phyloP scores from a whole-genome alignment of 2,113 vertebrate species.

The Poeciliopsis prolifica region DNA sequence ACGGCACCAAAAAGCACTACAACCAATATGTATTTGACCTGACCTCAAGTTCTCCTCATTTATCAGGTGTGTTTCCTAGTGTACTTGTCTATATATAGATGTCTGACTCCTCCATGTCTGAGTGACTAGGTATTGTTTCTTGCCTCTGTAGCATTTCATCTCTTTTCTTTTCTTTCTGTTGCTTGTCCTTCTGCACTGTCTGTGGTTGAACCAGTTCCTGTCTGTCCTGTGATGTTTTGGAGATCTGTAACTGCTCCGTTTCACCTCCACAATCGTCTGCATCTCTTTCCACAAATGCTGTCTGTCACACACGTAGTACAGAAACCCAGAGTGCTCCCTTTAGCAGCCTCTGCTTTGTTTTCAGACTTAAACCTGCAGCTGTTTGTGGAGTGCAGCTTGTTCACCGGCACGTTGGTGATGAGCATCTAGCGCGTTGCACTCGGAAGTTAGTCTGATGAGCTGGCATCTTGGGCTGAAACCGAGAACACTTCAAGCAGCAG shows the following conservation, averaged over 20 bases:
- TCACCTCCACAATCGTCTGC: constrained; percentile 7
- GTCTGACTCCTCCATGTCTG: not conserved
- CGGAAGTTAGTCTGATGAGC: not conserved
- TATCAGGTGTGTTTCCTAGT: constrained; percentile 32
- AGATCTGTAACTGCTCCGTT: not conserved
- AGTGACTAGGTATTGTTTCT: not conserved
- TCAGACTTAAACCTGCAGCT: not conserved
- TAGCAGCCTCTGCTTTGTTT: not conserved
- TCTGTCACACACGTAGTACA: not conserved
- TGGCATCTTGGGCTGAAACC: not conserved
- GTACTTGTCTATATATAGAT: constrained; percentile 19
- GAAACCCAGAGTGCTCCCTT: not conserved
- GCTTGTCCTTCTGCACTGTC: not conserved
- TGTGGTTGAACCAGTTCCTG: constrained; percentile 48
- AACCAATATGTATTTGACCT: not conserved
- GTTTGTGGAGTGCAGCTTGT: not conserved
- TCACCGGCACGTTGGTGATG: not conserved
- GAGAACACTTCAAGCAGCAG: constrained; percentile 8
- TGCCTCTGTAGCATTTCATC: not conserved
- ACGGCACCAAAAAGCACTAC: too few species aligned
- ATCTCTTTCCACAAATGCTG: not conserved
- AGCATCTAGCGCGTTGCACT: not conserved
- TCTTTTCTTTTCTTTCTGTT: not conserved
- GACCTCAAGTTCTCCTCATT: constrained; percentile 4
- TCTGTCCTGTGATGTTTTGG: constrained; percentile 16